Evolutionary conservation across 37 sponge, comb jelly and placozoan genomes (phyloP), one percentile per base, ranked within the genome.

Genomic region (Beroe ovata): DNA sequence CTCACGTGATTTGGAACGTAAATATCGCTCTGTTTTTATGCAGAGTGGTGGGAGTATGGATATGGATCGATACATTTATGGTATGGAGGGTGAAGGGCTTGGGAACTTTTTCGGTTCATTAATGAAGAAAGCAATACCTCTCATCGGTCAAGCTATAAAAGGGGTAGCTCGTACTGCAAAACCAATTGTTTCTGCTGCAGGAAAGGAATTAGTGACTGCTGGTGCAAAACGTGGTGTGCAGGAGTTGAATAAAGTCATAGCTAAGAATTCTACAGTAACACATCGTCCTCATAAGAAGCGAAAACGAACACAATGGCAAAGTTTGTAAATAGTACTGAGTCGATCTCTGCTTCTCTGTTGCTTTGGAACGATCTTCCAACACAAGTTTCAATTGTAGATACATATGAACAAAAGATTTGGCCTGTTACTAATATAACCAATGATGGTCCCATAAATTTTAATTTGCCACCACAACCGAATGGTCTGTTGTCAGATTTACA

Each of bases 391-490:
- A 61, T 61, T 61, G 26, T 22, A 16, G 63, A 61, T 6, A 61
- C 63, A 26, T 61, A 61, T 25, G 63, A 61, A 3, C 28, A 26
- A 6, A 61, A 61, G 3, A 25, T 61, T 20, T 61, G 63, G 63
- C 63, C 63, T 20, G 63, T 61, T 22, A 61, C 63, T 26, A 61
- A 61, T 61, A 26, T 61, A 20, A 26, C 28, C 63, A 61, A 61
- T 25, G 63, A 61, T 16, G 63, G 63, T 26, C 63, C 63, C 63
- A 61, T 61, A 61, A 61, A 61, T 61, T 61, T 61, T 25, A 61
- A 61, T 25, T 22, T 61, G 3, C 63, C 63, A 20, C 63, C 63
- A 20, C 63, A 61, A 61, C 63, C 63, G 8, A 61, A 61, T 26
- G 63, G 63, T 26, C 63, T 61, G 6, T 16, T 61, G 21, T 22